phyloP scores from a whole-genome alignment of 92 coral and sea anemone species.

The Phymanthus crucifer region DNA sequence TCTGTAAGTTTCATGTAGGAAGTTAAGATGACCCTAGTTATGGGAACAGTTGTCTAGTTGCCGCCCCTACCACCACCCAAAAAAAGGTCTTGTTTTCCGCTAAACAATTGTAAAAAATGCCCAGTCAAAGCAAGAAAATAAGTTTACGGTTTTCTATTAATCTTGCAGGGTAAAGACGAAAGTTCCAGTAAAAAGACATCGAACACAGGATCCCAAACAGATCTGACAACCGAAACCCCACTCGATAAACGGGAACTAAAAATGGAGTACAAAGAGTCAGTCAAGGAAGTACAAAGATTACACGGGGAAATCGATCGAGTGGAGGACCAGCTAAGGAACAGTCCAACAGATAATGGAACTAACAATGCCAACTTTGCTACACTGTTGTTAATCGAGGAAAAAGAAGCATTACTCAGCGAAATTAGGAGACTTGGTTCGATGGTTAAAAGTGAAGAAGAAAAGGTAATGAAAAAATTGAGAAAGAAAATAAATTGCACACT shows the following conservation, averaged over 20 bases:
- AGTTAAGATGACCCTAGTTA: no score
- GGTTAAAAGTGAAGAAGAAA: constrained; percentile 71
- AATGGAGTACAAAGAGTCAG: constrained; percentile 66
- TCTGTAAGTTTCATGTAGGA: constrained; percentile 8
- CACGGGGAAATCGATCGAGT: constrained; percentile 62
- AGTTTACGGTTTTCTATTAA: background rate
- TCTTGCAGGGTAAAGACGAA: constrained; percentile 39
- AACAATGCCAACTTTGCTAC: constrained; percentile 27
- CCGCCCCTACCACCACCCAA: background rate
- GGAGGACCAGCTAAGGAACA: constrained; percentile 60
- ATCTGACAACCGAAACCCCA: constrained; percentile 49
- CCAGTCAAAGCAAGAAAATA: background rate
- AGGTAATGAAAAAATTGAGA: constrained; percentile 31
- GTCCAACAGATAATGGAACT: constrained; percentile 39
- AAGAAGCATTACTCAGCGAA: constrained; percentile 57
- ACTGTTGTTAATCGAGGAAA: constrained; percentile 52
- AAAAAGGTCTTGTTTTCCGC: background rate
- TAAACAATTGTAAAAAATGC: no score
- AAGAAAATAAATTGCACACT: no score
- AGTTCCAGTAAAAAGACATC: constrained; percentile 23
- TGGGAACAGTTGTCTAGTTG: no score
- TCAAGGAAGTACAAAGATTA: constrained; percentile 50
- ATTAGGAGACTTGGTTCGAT: constrained; percentile 64
- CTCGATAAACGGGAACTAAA: constrained; percentile 72
- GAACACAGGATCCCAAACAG: constrained; percentile 71